Conservation (phyloP, 2,888 invertebrate species). For the Cheilosia urbana region DNA sequence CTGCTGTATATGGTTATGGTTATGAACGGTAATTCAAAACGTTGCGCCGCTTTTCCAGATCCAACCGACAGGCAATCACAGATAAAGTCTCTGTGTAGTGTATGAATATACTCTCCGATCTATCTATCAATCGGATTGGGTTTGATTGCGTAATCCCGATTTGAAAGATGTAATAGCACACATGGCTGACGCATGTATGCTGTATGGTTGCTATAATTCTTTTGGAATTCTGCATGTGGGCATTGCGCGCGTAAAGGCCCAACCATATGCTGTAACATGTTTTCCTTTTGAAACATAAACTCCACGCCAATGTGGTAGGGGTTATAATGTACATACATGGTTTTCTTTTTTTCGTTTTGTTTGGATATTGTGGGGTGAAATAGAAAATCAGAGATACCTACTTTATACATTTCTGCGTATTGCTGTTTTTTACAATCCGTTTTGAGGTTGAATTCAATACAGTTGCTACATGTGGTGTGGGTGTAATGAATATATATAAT, state of each 20-base stretch:
- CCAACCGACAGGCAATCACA: conserved; percentile 28
- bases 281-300: conserved; percentile 40
- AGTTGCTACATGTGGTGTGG: conserved; percentile 13
- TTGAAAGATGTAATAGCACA: conserved; percentile 45
- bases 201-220: conserved; percentile 39
- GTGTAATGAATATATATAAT: conserved; percentile 39
- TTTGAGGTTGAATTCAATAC: conserved; percentile 18
- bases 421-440: neutral
- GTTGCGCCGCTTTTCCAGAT: neutral
- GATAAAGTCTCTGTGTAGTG: conserved; percentile 33
- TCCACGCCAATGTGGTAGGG: conserved; percentile 17
- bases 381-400: conserved; percentile 32
- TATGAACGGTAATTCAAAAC: conserved; percentile 26
- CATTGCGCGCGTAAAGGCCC: neutral
- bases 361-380: conserved; percentile 6
- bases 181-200: conserved; percentile 26
- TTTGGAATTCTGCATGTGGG: conserved; percentile 48
- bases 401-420: conserved; percentile 1
- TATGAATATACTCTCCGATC: neutral
- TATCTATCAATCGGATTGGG: conserved; percentile 52
- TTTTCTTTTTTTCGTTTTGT: neutral
- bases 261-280: conserved; percentile 22
- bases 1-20: neutral
- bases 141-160: conserved; percentile 57
- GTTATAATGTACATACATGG: neutral